Conservation (phyloP, 2,888 invertebrate species). For the Drosophila pegasa region DNA sequence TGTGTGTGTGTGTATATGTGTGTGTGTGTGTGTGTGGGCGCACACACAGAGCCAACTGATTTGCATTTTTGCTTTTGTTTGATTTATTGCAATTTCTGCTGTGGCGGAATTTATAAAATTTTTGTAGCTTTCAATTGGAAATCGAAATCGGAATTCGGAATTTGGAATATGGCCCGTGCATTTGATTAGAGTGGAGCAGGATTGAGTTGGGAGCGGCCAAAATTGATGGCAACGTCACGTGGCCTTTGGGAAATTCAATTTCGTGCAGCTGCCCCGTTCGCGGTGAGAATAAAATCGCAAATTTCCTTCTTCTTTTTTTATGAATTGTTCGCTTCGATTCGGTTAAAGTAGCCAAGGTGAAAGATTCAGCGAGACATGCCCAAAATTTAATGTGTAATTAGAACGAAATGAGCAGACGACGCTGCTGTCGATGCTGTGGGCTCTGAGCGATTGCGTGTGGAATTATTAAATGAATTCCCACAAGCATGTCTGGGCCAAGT, state of each 20-base stretch:
- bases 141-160: conserved; percentile 23
- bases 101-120: conserved; percentile 53
- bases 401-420: not conserved
- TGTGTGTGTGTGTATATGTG: too few species aligned
- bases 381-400: conserved; percentile 25
- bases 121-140: conserved; percentile 35
- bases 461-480: conserved; percentile 29
- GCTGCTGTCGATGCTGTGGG: not conserved
- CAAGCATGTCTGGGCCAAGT: conserved; percentile 22
- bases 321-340: conserved; percentile 3
- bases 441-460: conserved; percentile 9
- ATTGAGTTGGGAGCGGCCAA: not conserved
- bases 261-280: conserved; percentile 46
- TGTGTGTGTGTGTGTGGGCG: conserved; percentile 14
- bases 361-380: conserved; percentile 3
- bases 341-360: conserved; percentile 4
- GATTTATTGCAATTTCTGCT: conserved; percentile 70
- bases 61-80: conserved; percentile 68
- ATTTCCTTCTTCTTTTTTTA: conserved; percentile 28
- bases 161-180: conserved; percentile 24
- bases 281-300: conserved; percentile 2
- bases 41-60: conserved; percentile 34
- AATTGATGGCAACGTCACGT: conserved; percentile 49
- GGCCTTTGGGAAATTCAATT: conserved; percentile 56
- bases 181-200: conserved; percentile 46